Evolutionary conservation across 1,140 invertebrate genomes (phyloP), one percentile per base, ranked within the genome.

Genomic region (Drosophila gunungcola): DNA sequence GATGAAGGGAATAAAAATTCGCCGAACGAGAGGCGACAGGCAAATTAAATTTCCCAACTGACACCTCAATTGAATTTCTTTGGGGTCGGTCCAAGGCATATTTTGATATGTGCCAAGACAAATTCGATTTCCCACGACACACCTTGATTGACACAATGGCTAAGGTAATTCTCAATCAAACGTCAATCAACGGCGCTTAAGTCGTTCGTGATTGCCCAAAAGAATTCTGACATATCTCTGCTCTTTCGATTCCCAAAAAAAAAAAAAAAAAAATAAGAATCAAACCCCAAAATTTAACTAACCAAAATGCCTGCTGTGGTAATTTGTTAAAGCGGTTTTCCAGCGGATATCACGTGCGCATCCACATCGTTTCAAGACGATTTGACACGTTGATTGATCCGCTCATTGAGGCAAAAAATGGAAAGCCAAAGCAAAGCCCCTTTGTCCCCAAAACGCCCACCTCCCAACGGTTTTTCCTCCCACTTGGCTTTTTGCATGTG

Each of bases 331-430:
- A 85, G 67, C 81, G 67, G 70, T 73, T 80, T 73, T 84, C 61
- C 55, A 72, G 62, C 81, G 81, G 81, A 84, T 84, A 84, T 84
- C 81, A 84, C 81, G 81, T 84, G 68, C 80, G 80, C 76, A 57
- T 42, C 46, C 42, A 45, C 52, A 45, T 69, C 81, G 58, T 70
- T 84, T 84, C 81, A 80, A 69, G 81, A 85, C 81, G 81, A 84
- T 84, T 84, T 84, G 81, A 84, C 81, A 84, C 81, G 81, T 85
- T 84, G 81, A 84, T 84, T 84, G 81, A 84, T 84, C 81, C 81
- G 81, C 81, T 84, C 81, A 84, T 80, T 84, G 81, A 73, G 76
- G 77, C 81, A 84, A 84, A 84, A 83, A 84, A 84, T 84, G 51
- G 75, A 72, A 83, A 83, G 68, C 63, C 74, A 63, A 29, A 46